phyloP scores from a whole-genome alignment of 92 coral and sea anemone genomes.

The Epizoanthus scotinus region DNA sequence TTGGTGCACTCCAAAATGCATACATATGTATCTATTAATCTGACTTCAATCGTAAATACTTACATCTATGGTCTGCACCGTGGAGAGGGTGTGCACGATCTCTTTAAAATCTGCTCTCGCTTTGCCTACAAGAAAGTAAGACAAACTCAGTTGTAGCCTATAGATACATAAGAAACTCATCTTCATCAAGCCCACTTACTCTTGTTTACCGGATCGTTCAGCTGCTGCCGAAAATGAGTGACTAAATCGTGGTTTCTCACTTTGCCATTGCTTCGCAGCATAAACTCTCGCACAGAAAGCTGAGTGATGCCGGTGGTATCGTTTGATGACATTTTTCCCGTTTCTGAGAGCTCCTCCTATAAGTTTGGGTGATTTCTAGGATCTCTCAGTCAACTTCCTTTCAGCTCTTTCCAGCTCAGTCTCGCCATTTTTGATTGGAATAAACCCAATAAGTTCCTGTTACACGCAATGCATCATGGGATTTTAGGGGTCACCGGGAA shows the following conservation, averaged over 20 bases:
- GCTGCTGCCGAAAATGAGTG: slow-evolving; percentile 88
- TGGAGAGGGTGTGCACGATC: slow-evolving; percentile 81
- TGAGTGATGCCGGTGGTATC: slow-evolving; percentile 73
- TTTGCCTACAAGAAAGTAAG: slow-evolving; percentile 54
- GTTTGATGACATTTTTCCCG: slow-evolving; percentile 64
- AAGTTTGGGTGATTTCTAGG: not conserved
- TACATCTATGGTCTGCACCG: slow-evolving; percentile 84
- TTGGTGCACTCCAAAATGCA: not conserved
- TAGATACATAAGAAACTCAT: not conserved
- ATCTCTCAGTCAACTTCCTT: slow-evolving; percentile 4
- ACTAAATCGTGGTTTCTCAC: slow-evolving; percentile 91
- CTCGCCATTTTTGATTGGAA: slow-evolving; percentile 18
- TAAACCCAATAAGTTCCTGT: slow-evolving; percentile 17
- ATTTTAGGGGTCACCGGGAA: not conserved
- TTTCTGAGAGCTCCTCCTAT: not conserved
- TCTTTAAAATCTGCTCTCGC: slow-evolving; percentile 85
- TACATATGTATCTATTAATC: too few relatives aligned
- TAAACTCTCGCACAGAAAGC: slow-evolving; percentile 86
- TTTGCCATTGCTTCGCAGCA: slow-evolving; percentile 84
- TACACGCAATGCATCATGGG: slow-evolving; percentile 18
- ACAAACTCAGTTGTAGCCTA: not conserved
- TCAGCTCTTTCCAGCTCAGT: not conserved
- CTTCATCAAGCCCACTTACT: slow-evolving; percentile 49
- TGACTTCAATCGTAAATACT: too few relatives aligned
- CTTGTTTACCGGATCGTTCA: slow-evolving; percentile 88